Base-by-base conservation (phyloP, 2,113 vertebrate genomes). In the Tragulus kanchil region DNA sequence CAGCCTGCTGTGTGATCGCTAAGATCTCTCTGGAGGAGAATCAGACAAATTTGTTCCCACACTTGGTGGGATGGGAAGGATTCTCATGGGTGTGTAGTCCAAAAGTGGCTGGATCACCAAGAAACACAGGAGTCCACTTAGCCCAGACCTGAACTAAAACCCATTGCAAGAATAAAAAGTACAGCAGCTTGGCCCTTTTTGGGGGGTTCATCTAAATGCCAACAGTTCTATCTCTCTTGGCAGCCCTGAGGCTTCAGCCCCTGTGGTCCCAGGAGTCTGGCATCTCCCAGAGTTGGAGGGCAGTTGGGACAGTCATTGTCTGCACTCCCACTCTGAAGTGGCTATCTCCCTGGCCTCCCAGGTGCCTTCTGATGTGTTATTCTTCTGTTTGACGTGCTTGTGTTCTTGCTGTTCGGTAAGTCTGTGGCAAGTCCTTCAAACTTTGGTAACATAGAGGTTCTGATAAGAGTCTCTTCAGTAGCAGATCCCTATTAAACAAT, bases 401-500 rank as follows among this genome's bases (percentile, higher is more conserved):
- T 23, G 14, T 36, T 93, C 79, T 19, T 94, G 61, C 10, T 93
- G 67, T 91, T 54, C 81, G 73, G 26, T 73, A 78, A 85, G 26
- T 42, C 48, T 84, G 28, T 8, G 75, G 94, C n/a, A 48, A 54
- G 65, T 83, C 25, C 48, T 87, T 42, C 59, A 69, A 64, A 93
- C 23, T 75, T 81, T 61, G 69, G 69, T 58, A 93, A 96, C 84
- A 93, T 73, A 90, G 89, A 42, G 28, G 25, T 95, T 94, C 89
- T 95, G 89, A 95, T 85, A 95, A 93, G 58, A 73, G 77, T 95
- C 85, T 91, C n/a, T n/a, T 75, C 3, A 84, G 25, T 87, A 92
- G 94, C 64, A 84, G 89, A 94, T 90, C 48, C 73, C 87, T 95
- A 78, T 94, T 95, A 88, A 94, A 97, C 54, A 93, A 85, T 96